A percentile compares a stretch with the other conserved stretches of the same genome.
Evolutionary conservation across 1,140 invertebrate species (phyloP).

Genomic region (Zeugodacus cucurbitae): DNA sequence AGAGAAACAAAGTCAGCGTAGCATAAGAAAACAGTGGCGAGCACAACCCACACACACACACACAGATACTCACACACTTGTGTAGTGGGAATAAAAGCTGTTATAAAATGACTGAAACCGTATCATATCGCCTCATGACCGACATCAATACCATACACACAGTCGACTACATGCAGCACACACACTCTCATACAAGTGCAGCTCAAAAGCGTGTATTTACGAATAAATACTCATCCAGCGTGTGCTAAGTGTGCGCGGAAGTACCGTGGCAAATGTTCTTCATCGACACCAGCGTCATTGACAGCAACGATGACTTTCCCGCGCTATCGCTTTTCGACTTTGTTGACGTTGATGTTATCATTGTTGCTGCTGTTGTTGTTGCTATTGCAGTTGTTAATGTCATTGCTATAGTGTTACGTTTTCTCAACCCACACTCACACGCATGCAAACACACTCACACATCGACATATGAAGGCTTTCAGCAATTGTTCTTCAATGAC

Average conservation of each 20-base stretch:
- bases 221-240: neutral
- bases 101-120: neutral
- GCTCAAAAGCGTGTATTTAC: neutral
- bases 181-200: neutral
- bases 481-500: slow-evolving; percentile 13
- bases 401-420: neutral
- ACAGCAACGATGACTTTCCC: neutral
- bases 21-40: neutral
- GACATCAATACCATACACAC: neutral
- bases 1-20: neutral
- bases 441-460: neutral
- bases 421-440: neutral
- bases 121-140: slow-evolving; percentile 5
- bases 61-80: neutral
- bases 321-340: neutral
- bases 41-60: neutral
- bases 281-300: neutral
- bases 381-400: neutral
- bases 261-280: neutral
- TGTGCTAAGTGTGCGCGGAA: neutral
- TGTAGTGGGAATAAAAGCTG: neutral
- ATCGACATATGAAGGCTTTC: neutral
- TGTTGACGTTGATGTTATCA: neutral
- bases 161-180: neutral
- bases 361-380: neutral